Evolutionary conservation across 2,888 invertebrate species (phyloP).

Genomic region (Idaea straminata): DNA sequence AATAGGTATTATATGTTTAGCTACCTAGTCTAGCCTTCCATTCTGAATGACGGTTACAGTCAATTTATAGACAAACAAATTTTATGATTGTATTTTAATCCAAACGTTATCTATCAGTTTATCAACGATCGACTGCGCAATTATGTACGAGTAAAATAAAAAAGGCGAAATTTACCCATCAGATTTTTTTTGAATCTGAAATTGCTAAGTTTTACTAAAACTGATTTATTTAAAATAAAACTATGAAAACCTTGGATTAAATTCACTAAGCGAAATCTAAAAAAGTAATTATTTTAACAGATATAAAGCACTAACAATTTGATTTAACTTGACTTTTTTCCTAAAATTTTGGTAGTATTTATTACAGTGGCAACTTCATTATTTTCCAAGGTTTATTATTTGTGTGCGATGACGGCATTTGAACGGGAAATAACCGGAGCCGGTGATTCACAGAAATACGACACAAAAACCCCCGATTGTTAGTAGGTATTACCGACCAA

Average conservation of each 20-base stretch:
- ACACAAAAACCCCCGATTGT: too few relatives aligned
- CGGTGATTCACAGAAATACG: slow-evolving; percentile 3
- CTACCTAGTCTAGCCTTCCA: background rate
- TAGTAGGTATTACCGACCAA: too few relatives aligned
- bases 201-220: too few relatives aligned
- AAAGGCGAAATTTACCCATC: too few relatives aligned
- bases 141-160: background rate
- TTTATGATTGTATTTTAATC: background rate
- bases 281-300: too few relatives aligned
- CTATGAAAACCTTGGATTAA: too few relatives aligned
- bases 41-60: background rate
- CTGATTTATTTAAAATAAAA: too few relatives aligned
- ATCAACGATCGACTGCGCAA: background rate
- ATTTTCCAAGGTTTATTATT: background rate
- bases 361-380: background rate
- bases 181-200: too few relatives aligned
- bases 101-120: background rate
- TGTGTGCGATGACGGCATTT: background rate
- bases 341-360: background rate
- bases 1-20: background rate
- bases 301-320: too few relatives aligned
- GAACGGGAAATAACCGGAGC: slow-evolving; percentile 3
- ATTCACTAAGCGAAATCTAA: too few relatives aligned
- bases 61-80: background rate
- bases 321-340: background rate